Base-by-base conservation (phyloP, 2,797 vertebrate species). In the Uromys caudimaculatus region DNA sequence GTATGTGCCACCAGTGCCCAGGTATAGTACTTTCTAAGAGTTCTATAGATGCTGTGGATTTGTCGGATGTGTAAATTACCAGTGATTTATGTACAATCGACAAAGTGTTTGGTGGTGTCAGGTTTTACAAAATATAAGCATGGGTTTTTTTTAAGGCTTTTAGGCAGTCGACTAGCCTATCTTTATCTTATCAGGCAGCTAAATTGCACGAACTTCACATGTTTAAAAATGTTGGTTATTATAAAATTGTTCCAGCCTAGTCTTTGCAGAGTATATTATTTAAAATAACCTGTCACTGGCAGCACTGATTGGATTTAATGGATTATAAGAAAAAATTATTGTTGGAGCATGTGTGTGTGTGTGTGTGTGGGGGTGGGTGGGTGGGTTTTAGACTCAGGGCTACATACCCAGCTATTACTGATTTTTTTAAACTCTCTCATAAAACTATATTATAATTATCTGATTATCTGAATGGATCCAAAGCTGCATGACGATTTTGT, bases 141-240 rank as follows among this genome's bases (percentile, higher is more conserved):
- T 79, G 91, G 71, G 23, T 32, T 90, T 56, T 97, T 93, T n/a
- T 69, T 19, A 19, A 83, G 56, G n/a, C 54, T 77, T 87, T 93
- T 58, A 64, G 75, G 14, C 54, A 95, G 35, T 78, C 91, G 23
- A 12, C 10, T 1, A 35, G 23, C 10, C 1, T 89, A 38, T 77
- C 87, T 93, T 58, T 38, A 88, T 94, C 54, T 56, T 44, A 90
- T 67, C 41, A 86, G 52, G 86, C 19, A 44, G 21, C 21, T 87
- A 93, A 84, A 81, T 90, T 90, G 2, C 89, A 10, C 58, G 27
- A 58, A 62, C 56, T 92, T 94, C 76, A 96, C 91, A 62, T n/a
- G 11, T 93, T 76, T 67, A 71, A 91, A 92, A 96, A 41, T 84
- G 38, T 94, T 76, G 21, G 50, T 91, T 44, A 87, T 90, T 83